Conservation (phyloP, 2,888 invertebrate species). For the Mystacides longicornis region DNA sequence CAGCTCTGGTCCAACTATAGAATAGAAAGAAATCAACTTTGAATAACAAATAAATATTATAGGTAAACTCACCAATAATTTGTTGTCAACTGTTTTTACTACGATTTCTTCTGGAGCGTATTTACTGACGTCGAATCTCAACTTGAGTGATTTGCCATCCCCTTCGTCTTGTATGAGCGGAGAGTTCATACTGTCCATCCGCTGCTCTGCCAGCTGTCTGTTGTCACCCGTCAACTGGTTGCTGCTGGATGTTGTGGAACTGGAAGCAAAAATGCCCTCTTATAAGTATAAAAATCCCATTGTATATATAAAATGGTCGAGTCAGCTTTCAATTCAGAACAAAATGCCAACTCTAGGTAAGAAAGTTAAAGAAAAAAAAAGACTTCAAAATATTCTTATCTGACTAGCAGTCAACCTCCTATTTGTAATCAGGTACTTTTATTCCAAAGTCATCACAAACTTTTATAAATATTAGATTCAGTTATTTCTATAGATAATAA, state of each 20-base stretch:
- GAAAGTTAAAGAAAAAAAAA: too few relatives aligned
- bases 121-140: conserved; percentile 95
- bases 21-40: background rate
- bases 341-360: too few relatives aligned
- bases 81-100: conserved; percentile 97
- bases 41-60: background rate
- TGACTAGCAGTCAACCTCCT: too few relatives aligned
- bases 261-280: conserved; percentile 34
- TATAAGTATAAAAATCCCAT: too few relatives aligned
- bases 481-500: too few relatives aligned
- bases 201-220: conserved; percentile 59
- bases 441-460: too few relatives aligned
- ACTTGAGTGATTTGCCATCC: conserved; percentile 86
- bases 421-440: too few relatives aligned
- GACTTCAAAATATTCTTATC: too few relatives aligned
- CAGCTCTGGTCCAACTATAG: too few relatives aligned
- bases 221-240: conserved; percentile 51
- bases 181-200: conserved; percentile 81
- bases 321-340: too few relatives aligned
- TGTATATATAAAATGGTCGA: too few relatives aligned
- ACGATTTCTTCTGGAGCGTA: conserved; percentile 97
- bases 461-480: too few relatives aligned
- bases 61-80: conserved; percentile 66
- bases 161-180: conserved; percentile 92
- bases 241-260: conserved; percentile 56